These are phyloP conservation scores for Leucopternis melanops DNA, from an alignment of 2,113 vertebrate species.

Conservation along the genomic window DNA sequence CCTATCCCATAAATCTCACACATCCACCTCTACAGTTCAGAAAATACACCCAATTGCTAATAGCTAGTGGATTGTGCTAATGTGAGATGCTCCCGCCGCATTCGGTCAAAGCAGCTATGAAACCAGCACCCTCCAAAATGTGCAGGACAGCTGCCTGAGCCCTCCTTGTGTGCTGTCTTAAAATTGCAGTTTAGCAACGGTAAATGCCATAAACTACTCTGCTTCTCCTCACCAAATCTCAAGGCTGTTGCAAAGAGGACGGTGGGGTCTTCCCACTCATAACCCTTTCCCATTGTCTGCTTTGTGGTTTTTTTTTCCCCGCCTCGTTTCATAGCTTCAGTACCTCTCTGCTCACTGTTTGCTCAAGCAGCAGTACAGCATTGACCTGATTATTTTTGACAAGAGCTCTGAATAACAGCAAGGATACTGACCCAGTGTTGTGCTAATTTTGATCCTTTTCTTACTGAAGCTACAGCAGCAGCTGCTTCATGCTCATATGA, in stretches of 20 bases:
- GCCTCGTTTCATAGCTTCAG: background rate
- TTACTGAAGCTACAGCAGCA: background rate
- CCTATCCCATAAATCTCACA: background rate
- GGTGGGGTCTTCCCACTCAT: background rate
- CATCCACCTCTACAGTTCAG: background rate
- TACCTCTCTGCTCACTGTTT: background rate
- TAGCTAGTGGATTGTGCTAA: background rate
- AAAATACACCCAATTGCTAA: background rate
- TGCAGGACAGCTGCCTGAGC: background rate
- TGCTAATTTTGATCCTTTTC: background rate
- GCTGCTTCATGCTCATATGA: background rate
- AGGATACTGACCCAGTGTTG: background rate
- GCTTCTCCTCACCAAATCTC: background rate
- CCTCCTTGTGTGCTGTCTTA: background rate
- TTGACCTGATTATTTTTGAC: slow-evolving; percentile 14
- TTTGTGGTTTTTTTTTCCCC: background rate
- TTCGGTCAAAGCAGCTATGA: background rate
- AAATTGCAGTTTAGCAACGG: background rate
- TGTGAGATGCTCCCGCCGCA: background rate
- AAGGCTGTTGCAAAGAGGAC: background rate
- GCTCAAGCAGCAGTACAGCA: background rate
- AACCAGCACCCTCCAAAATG: background rate
- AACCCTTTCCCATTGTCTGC: background rate
- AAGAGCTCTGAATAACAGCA: background rate
- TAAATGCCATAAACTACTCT: background rate